A percentile compares a stretch with the other conserved stretches of the same genome.
Evolutionary conservation across 2,888 invertebrate species (phyloP).

Genomic region (Minunthozetes semirufus): DNA sequence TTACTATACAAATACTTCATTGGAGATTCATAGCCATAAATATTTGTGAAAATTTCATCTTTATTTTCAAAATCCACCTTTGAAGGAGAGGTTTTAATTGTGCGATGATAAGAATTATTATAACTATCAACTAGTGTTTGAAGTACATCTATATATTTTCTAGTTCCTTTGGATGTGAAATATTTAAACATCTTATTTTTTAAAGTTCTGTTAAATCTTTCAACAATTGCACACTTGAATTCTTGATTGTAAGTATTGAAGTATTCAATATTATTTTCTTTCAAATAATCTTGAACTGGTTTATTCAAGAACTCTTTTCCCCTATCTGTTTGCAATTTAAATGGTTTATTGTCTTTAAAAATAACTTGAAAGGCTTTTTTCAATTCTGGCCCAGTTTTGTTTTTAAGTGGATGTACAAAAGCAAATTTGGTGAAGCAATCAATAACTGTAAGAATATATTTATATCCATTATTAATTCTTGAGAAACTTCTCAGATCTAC

Average conservation of each 20-base stretch:
- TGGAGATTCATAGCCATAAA: no score
- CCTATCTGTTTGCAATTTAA: slow-evolving; percentile 39
- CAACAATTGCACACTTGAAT: slow-evolving; percentile 44
- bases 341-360: background rate
- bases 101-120: background rate
- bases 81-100: no score
- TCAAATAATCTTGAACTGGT: slow-evolving; percentile 13
- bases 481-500: background rate
- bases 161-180: slow-evolving; percentile 41
- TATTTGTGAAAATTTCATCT: no score
- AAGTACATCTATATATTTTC: background rate
- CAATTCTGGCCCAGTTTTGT: background rate
- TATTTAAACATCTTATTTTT: slow-evolving; percentile 39
- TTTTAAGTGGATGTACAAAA: background rate
- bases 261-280: slow-evolving; percentile 33
- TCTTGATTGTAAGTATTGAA: slow-evolving; percentile 42
- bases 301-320: slow-evolving; percentile 42
- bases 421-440: background rate
- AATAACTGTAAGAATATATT: background rate
- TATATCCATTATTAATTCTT: background rate
- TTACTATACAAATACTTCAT: no score
- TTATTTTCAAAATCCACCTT: no score
- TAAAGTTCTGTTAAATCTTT: slow-evolving; percentile 45
- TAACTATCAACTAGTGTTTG: background rate
- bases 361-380: background rate